Evolutionary conservation across 2,888 invertebrate genomes (phyloP).

Genomic region (Synergus gifuensis): DNA sequence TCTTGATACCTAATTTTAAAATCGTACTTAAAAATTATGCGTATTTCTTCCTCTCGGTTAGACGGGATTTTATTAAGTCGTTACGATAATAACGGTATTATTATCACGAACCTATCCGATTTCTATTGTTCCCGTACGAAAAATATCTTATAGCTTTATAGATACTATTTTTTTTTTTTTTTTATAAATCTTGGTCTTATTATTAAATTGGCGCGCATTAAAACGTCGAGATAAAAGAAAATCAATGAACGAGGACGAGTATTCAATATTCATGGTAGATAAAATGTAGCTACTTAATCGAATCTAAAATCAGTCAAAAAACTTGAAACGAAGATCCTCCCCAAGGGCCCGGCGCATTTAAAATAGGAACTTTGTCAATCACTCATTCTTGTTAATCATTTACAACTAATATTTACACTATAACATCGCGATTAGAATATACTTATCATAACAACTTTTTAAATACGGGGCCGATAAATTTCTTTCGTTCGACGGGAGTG

Average conservation of each 20-base stretch:
- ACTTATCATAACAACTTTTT: constrained; percentile 68
- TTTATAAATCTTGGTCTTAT: constrained; percentile 53
- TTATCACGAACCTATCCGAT: constrained; percentile 28
- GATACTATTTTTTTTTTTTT: constrained; percentile 19
- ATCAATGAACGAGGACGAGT: constrained; percentile 7
- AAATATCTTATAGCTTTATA: constrained; percentile 34
- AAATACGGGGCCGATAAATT: constrained; percentile 50
- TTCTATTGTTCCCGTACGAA: constrained; percentile 39
- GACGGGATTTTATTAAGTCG: constrained; percentile 43
- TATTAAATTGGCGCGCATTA: constrained; percentile 68
- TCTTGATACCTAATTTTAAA: constrained; percentile 42
- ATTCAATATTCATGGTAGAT: not conserved
- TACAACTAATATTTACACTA: constrained; percentile 68
- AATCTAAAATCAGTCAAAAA: constrained; percentile 44
- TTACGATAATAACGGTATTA: constrained; percentile 41
- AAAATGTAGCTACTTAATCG: not conserved
- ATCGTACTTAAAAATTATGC: constrained; percentile 40
- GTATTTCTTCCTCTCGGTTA: constrained; percentile 22
- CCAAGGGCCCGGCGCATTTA: constrained; percentile 64
- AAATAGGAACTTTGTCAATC: constrained; percentile 77
- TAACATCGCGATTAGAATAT: constrained; percentile 66
- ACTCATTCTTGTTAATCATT: constrained; percentile 60
- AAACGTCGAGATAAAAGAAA: constrained; percentile 33
- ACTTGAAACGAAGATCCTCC: constrained; percentile 50
- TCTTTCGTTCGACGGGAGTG: constrained; percentile 39